Conservation (phyloP, 2,888 invertebrate genomes). For the Mycogona germanica region DNA sequence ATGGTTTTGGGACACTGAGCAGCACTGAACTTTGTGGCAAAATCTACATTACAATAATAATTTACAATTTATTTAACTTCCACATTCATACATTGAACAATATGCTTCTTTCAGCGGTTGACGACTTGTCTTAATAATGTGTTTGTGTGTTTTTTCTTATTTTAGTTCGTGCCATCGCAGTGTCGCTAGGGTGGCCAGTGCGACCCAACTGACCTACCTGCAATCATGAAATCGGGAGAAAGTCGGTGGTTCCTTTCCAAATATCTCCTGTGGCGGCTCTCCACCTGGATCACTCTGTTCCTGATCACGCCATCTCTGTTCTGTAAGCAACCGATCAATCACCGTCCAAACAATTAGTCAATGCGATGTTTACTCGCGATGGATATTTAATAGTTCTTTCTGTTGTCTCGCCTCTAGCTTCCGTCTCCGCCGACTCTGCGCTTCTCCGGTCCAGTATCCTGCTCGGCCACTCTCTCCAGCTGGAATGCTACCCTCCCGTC, state of each 20-base stretch:
- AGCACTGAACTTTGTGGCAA: too few species aligned
- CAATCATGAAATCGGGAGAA: slow-evolving; percentile 12
- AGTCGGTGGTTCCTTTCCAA: slow-evolving; percentile 3
- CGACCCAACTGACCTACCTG: too few species aligned
- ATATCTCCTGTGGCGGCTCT: not conserved
- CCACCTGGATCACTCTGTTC: not conserved
- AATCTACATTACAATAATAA: too few species aligned
- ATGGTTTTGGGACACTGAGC: too few species aligned
- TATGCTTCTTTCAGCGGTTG: not conserved
- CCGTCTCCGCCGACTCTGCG: not conserved
- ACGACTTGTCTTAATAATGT: not conserved
- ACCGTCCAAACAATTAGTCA: too few species aligned
- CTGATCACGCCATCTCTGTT: not conserved
- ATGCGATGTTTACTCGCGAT: too few species aligned
- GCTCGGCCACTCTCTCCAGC: slow-evolving; percentile 7
- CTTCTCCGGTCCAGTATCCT: not conserved
- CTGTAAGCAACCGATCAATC: not conserved
- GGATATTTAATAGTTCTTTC: too few species aligned
- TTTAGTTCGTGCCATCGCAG: not conserved
- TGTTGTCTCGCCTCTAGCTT: not conserved
- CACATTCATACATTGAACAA: too few species aligned
- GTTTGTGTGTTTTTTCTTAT: not conserved
- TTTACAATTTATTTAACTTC: too few species aligned
- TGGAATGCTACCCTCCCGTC: slow-evolving; percentile 11
- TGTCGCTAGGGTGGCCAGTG: not conserved